Base-by-base conservation (phyloP, 2,888 invertebrate species). In the Apamea crenata region DNA sequence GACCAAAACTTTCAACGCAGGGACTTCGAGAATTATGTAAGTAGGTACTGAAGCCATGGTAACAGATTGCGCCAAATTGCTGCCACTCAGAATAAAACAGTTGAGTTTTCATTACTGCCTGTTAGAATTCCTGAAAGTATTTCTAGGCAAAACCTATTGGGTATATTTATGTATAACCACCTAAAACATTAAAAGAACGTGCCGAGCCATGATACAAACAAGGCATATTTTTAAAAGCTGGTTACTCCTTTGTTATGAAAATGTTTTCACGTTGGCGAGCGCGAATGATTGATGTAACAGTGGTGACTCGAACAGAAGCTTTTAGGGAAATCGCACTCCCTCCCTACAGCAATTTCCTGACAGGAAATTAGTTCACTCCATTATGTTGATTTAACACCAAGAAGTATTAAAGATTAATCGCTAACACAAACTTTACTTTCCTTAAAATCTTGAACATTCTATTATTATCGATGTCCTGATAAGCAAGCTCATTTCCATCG, bases 321-420 rank as follows among this genome's bases (percentile, higher is more conserved):
- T 95, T 95, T 94, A 93, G 92, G 93, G 91, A 95, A 96, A 94
- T 93, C 90, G 92, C 89, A 92, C 90, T 92, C 90, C 91, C 89
- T 91, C 91, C 92, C 92, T 88, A 89, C 92, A 92, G 93, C 94
- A 95, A 96, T 96, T 96, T 96, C 96, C 96, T 94, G 86, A 85
- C 89, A 93, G 96, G 96, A 96, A 96, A 96, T 96, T 95, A 94
- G 93, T 92, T 94, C 93, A 93, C 90, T 91, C 93, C 90, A 90
- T 92, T 91, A 88, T 79, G 77, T 83, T 88, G 89, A 89, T 87
- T 88, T 85, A 87, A 83, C 84, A 88, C 84, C 86, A 75, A 79
- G 88, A 78, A 69, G 72, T 82, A 73, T 84, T 79, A 80, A 80
- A 84, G 80, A 82, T 87, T 82, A 87, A 70, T 80, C 76, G 84